phyloP scores from a whole-genome alignment of 2,113 vertebrate species.

The Mus pahari region DNA sequence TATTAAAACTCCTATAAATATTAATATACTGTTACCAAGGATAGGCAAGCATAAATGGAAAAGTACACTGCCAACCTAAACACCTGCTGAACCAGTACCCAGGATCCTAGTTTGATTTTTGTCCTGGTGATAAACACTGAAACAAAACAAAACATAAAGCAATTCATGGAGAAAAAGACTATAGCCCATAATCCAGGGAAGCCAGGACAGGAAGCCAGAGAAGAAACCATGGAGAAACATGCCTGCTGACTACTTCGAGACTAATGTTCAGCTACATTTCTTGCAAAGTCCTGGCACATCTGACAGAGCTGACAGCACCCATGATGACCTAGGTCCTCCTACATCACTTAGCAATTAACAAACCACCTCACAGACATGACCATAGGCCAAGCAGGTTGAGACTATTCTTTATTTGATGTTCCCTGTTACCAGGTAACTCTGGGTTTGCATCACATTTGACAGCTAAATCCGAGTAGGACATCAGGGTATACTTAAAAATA shows the following conservation, averaged over 20 bases:
- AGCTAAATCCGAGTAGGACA: not conserved
- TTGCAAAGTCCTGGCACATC: not conserved
- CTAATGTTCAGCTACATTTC: not conserved
- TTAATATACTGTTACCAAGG: not conserved
- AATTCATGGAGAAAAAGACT: not conserved
- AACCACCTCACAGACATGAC: not conserved
- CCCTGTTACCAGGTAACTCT: not conserved
- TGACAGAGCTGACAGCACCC: too few species aligned
- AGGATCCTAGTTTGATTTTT: not conserved
- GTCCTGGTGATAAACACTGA: not conserved
- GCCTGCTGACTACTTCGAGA: not conserved
- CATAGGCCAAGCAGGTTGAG: not conserved
- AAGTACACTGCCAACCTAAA: not conserved
- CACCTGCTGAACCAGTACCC: not conserved
- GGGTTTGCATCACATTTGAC: not conserved
- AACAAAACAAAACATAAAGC: not conserved
- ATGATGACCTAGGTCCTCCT: not conserved
- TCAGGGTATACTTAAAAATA: not conserved
- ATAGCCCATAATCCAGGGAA: not conserved
- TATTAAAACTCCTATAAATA: constrained; percentile 22
- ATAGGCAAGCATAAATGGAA: not conserved
- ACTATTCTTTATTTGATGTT: not conserved
- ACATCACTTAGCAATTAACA: not conserved
- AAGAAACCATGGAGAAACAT: not conserved
- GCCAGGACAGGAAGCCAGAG: not conserved